A percentile compares a stretch with the other conserved stretches of the same genome.
Conservation (phyloP, 2,797 vertebrate species). For the Bryconaethiops microstoma region DNA sequence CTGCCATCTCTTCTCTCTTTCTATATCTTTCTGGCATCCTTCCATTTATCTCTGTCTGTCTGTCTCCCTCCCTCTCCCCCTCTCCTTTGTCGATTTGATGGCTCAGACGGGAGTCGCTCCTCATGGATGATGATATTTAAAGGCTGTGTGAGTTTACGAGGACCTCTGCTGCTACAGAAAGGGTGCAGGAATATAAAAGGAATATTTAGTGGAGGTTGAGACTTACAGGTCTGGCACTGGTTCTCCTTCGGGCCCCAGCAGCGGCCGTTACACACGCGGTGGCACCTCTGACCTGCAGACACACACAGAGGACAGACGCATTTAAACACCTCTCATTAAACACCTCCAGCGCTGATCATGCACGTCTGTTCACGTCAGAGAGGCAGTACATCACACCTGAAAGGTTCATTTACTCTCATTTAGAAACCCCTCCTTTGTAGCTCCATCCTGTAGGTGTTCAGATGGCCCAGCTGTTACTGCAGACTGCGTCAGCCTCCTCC, state of each 20-base stretch:
- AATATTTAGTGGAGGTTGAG: not conserved
- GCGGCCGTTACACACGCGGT: conserved; percentile 91
- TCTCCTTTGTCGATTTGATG: not conserved
- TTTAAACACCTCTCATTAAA: not conserved
- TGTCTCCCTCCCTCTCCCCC: not conserved
- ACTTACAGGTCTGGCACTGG: conserved; percentile 97
- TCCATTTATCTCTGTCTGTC: not conserved
- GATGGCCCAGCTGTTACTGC: too few species aligned
- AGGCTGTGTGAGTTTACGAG: not conserved
- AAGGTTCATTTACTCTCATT: too few species aligned
- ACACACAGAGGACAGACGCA: not conserved
- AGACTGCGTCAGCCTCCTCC: too few species aligned
- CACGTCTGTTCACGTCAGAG: too few species aligned
- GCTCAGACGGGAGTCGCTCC: too few species aligned
- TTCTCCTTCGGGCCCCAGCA: conserved; percentile 94
- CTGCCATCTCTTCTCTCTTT: not conserved
- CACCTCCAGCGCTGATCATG: not conserved
- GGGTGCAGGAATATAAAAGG: not conserved
- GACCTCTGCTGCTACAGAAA: too few species aligned
- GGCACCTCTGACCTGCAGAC: conserved; percentile 88
- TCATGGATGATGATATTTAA: not conserved
- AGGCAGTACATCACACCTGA: too few species aligned
- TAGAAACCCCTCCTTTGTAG: too few species aligned
- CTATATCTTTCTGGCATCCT: not conserved
- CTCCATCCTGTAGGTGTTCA: too few species aligned